Conservation (phyloP, 2,113 vertebrate genomes). For the Labeo catla region DNA sequence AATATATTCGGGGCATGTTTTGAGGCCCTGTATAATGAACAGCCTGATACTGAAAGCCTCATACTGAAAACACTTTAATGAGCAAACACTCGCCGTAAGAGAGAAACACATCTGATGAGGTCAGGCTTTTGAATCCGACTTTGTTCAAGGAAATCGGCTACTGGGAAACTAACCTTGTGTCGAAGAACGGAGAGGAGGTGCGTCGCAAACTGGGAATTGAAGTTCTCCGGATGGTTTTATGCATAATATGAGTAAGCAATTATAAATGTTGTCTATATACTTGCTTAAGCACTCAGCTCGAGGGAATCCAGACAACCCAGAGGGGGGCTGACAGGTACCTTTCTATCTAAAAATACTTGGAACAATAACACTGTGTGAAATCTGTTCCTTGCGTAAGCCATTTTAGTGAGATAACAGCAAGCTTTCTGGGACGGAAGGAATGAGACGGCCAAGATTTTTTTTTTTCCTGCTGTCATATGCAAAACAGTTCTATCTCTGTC, state of each 20-base stretch:
- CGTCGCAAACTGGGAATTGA: not conserved
- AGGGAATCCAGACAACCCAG: not conserved
- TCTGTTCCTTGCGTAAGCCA: conserved; percentile 50
- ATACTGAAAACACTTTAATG: not conserved
- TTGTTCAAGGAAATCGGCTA: not conserved
- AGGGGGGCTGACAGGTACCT: conserved; percentile 47
- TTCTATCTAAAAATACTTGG: conserved; percentile 62
- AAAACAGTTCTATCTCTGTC: conserved; percentile 59
- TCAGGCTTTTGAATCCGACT: not conserved
- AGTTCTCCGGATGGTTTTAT: not conserved
- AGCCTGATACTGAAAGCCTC: not conserved
- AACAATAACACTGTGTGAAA: conserved; percentile 46
- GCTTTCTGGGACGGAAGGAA: conserved; percentile 50
- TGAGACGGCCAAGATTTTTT: conserved; percentile 48
- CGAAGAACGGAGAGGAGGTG: not conserved
- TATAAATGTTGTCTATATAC: conserved; percentile 24
- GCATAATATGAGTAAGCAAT: conserved; percentile 19
- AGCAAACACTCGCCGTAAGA: not conserved
- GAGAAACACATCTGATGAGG: conserved; percentile 2
- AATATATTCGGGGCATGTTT: not conserved
- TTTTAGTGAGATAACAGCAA: conserved; percentile 60
- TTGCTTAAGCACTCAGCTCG: not conserved
- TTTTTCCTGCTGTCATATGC: conserved; percentile 59
- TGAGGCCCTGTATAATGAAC: conserved; percentile 1
- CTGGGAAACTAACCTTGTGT: not conserved